A percentile compares a stretch with the other conserved stretches of the same genome.
Conservation (phyloP, 2,797 vertebrate species). For the Melanotaenia parkinsoni region DNA sequence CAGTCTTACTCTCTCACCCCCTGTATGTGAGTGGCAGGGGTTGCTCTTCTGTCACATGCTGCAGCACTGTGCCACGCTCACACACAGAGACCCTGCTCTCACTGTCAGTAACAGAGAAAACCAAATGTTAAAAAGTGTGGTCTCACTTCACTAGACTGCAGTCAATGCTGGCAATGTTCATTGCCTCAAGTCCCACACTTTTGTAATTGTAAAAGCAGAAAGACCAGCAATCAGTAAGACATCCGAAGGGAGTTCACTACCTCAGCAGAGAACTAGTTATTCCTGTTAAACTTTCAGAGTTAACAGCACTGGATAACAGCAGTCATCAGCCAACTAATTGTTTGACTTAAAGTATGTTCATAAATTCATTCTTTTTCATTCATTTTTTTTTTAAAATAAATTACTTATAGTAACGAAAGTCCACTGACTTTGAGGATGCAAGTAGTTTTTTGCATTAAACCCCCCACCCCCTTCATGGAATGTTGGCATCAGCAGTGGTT, state of each 20-base stretch:
- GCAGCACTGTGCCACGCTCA: neutral
- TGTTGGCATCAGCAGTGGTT: neutral
- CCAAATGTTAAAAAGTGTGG: slow-evolving; percentile 10
- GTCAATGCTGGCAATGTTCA: slow-evolving; percentile 3
- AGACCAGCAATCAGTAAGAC: neutral
- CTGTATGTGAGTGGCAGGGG: neutral
- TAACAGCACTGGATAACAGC: neutral
- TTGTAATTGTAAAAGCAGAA: slow-evolving; percentile 4
- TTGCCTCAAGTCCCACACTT: slow-evolving; percentile 1
- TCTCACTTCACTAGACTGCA: slow-evolving; percentile 10
- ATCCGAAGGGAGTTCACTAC: neutral
- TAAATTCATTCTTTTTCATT: neutral
- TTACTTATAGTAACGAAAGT: too few species aligned
- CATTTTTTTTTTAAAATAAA: too few species aligned
- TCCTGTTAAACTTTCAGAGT: neutral
- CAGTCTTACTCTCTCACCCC: neutral
- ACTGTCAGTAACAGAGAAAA: neutral
- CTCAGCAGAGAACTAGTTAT: neutral
- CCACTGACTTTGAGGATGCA: neutral
- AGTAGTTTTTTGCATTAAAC: neutral
- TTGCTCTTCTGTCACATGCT: slow-evolving; percentile 5
- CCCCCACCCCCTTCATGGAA: neutral
- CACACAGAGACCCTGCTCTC: slow-evolving; percentile 8
- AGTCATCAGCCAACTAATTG: neutral
- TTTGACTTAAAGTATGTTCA: neutral